These are phyloP conservation scores for Gambusia affinis DNA, from an alignment of 2,113 vertebrate species.

Conservation along the genomic window DNA sequence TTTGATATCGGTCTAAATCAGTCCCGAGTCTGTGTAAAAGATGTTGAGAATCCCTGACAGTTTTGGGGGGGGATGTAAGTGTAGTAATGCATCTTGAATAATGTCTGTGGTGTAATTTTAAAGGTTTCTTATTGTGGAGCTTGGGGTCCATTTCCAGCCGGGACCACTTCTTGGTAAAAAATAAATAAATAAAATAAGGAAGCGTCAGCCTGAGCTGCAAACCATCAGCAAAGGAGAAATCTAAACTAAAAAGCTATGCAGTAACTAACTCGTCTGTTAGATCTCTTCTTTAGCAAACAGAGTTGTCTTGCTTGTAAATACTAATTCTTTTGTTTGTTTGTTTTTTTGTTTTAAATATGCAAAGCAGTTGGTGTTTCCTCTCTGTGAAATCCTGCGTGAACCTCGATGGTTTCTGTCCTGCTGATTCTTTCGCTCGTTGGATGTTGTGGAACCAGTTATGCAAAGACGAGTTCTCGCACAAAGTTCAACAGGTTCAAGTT, in stretches of 20 bases:
- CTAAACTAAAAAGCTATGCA: constrained; percentile 58
- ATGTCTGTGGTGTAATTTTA: constrained; percentile 2
- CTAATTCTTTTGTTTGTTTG: constrained; percentile 5
- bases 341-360: constrained; percentile 24
- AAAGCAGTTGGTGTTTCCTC: constrained; percentile 17
- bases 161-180: constrained; percentile 31
- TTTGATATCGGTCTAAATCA: background rate
- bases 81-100: constrained; percentile 8
- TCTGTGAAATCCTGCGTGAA: constrained; percentile 45
- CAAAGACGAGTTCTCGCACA: background rate
- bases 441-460: constrained; percentile 24
- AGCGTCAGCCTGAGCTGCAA: constrained; percentile 17
- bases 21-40: constrained; percentile 2
- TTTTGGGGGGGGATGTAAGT: constrained; percentile 9
- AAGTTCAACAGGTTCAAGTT: background rate
- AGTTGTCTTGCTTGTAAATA: constrained; percentile 36
- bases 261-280: constrained; percentile 39
- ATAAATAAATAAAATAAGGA: background rate
- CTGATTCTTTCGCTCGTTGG: constrained; percentile 41
- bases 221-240: constrained; percentile 10
- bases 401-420: constrained; percentile 58
- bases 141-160: constrained; percentile 18
- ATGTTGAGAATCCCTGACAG: background rate
- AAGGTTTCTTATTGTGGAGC: constrained; percentile 8
- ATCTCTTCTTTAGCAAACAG: constrained; percentile 21